These are phyloP conservation scores for Sebastes variabilis DNA, from an alignment of 2,797 vertebrate genomes.

Conservation along the genomic window DNA sequence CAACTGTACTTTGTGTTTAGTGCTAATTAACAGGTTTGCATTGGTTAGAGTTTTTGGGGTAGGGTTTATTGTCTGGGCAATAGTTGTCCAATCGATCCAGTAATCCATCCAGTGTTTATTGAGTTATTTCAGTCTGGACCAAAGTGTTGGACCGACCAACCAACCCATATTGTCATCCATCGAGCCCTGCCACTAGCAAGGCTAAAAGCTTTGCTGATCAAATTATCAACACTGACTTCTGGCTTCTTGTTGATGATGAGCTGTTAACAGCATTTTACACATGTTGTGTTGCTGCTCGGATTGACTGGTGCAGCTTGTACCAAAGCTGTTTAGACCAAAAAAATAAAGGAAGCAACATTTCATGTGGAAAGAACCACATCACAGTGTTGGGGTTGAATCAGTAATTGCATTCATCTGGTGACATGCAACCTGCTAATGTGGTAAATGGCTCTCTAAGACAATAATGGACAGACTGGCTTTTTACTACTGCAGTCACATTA, in stretches of 20 bases:
- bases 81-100: not conserved
- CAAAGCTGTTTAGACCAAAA: not conserved
- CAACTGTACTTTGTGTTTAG: not conserved
- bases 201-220: not conserved
- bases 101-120: not conserved
- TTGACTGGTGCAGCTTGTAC: not conserved
- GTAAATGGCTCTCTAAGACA: slow-evolving; percentile 40
- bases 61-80: not conserved
- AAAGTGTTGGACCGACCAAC: not conserved
- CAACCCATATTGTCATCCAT: not conserved
- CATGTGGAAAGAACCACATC: not conserved
- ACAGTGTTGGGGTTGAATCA: slow-evolving; percentile 20
- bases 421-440: slow-evolving; percentile 48
- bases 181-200: not conserved
- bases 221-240: not conserved
- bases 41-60: not conserved
- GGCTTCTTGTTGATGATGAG: not conserved
- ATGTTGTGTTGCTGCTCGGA: not conserved
- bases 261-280: not conserved
- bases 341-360: not conserved
- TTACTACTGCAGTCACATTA: slow-evolving; percentile 27
- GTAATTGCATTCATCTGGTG: slow-evolving; percentile 47
- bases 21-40: not conserved
- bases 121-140: not conserved
- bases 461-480: slow-evolving; percentile 40